Evolutionary conservation across 2,888 invertebrate species (phyloP).

Genomic region (Tetragonisca angustula): DNA sequence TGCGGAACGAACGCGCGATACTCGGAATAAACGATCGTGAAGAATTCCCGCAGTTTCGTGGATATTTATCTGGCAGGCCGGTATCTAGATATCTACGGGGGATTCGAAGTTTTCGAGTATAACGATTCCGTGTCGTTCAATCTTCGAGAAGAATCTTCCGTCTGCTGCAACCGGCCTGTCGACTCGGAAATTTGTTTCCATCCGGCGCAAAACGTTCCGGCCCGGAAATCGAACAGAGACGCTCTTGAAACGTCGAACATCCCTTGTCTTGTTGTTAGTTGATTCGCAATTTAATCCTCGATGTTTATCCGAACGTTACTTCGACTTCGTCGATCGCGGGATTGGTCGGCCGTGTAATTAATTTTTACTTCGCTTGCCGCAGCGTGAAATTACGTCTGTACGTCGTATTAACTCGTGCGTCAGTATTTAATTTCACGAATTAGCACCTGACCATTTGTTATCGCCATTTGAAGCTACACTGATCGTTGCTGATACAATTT

Average conservation of each 20-base stretch:
- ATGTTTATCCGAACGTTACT: too few species aligned
- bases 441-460: too few species aligned
- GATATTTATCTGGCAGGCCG: slow-evolving; percentile 46
- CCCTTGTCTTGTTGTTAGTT: not conserved
- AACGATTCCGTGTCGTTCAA: slow-evolving; percentile 45
- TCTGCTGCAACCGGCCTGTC: not conserved
- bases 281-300: not conserved
- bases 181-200: slow-evolving; percentile 30
- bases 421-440: too few species aligned
- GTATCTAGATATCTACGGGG: slow-evolving; percentile 43
- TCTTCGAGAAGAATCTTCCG: slow-evolving; percentile 35
- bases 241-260: not conserved
- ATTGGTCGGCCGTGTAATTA: too few species aligned
- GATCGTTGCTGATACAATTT: too few species aligned
- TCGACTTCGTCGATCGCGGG: too few species aligned
- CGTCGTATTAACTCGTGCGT: too few species aligned
- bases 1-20: slow-evolving; percentile 42
- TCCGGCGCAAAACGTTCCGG: not conserved
- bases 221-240: slow-evolving; percentile 9
- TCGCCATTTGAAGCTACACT: too few species aligned
- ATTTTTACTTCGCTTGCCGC: too few species aligned
- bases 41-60: slow-evolving; percentile 38
- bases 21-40: slow-evolving; percentile 48
- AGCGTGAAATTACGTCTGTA: too few species aligned
- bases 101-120: slow-evolving; percentile 48